Conservation (phyloP, 2,113 vertebrate genomes). For the Myxocyprinus asiaticus region DNA sequence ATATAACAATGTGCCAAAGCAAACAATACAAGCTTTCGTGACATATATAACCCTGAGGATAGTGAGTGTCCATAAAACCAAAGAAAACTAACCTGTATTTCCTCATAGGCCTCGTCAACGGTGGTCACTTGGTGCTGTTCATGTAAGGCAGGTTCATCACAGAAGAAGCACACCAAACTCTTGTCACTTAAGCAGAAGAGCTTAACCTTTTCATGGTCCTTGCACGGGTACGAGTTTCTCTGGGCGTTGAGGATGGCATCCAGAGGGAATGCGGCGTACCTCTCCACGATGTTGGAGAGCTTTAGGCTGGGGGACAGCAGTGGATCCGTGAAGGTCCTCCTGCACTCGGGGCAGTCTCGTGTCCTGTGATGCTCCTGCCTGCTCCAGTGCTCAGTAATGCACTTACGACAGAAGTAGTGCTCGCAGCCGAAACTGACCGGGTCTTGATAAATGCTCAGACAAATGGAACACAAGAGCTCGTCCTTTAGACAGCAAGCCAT, state of each 20-base stretch:
- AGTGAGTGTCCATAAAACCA: neutral
- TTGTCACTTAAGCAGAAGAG: conserved; percentile 97
- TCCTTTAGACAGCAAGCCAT: conserved; percentile 98
- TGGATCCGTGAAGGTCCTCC: conserved; percentile 88
- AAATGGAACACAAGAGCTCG: conserved; percentile 97
- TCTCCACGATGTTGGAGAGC: conserved; percentile 96
- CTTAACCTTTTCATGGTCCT: conserved; percentile 97
- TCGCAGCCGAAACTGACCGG: conserved; percentile 96
- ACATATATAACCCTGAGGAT: neutral
- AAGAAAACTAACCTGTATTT: conserved; percentile 85
- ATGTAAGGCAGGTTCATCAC: conserved; percentile 90
- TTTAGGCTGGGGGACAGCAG: conserved; percentile 93
- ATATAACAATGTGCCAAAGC: no score
- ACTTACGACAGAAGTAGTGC: conserved; percentile 97
- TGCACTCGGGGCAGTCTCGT: conserved; percentile 94
- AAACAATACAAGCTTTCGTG: neutral
- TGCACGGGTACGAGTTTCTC: conserved; percentile 89
- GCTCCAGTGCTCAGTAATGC: conserved; percentile 97
- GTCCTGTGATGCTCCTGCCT: conserved; percentile 87
- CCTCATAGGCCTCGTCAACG: conserved; percentile 93
- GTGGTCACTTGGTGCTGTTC: conserved; percentile 97
- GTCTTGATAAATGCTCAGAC: conserved; percentile 97
- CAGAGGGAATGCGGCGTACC: conserved; percentile 93
- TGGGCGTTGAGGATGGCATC: conserved; percentile 92
- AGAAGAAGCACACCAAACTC: conserved; percentile 95